phyloP scores from a whole-genome alignment of 2,113 vertebrate genomes.

The Solea senegalensis region DNA sequence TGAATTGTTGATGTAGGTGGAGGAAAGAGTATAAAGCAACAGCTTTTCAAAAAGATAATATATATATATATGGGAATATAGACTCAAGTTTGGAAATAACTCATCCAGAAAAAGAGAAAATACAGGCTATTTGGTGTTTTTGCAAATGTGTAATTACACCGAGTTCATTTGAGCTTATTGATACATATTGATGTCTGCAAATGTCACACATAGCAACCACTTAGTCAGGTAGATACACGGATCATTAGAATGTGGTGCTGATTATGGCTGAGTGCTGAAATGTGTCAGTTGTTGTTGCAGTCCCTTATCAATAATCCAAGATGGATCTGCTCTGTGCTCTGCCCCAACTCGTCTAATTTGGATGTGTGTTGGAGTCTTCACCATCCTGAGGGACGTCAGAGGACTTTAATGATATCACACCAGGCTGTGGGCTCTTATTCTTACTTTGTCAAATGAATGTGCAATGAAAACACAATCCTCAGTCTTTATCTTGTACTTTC shows the following conservation, averaged over 20 bases:
- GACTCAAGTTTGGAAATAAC: no score
- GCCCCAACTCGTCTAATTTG: conserved; percentile 27
- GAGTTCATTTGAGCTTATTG: not conserved
- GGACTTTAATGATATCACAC: conserved; percentile 16
- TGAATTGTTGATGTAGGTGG: no score
- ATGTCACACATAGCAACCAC: conserved; percentile 19
- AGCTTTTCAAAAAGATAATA: not conserved
- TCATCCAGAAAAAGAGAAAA: not conserved
- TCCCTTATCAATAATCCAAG: conserved; percentile 51
- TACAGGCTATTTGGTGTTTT: not conserved
- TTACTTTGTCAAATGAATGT: conserved; percentile 4
- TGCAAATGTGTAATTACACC: conserved; percentile 10
- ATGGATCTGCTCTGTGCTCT: conserved; percentile 33
- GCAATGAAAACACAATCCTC: conserved; percentile 3
- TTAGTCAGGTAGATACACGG: conserved; percentile 30
- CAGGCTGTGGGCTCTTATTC: conserved; percentile 2
- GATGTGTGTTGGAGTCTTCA: conserved; percentile 42
- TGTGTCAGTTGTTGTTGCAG: conserved; percentile 25
- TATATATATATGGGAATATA: not conserved
- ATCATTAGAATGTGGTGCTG: conserved; percentile 34
- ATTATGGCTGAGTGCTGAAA: conserved; percentile 38
- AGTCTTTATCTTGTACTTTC: not conserved
- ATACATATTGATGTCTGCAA: conserved; percentile 21
- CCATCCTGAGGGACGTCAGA: conserved; percentile 19
- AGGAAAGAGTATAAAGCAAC: not conserved